Conservation (phyloP, 2,113 vertebrate species). For the Notechis scutatus region DNA sequence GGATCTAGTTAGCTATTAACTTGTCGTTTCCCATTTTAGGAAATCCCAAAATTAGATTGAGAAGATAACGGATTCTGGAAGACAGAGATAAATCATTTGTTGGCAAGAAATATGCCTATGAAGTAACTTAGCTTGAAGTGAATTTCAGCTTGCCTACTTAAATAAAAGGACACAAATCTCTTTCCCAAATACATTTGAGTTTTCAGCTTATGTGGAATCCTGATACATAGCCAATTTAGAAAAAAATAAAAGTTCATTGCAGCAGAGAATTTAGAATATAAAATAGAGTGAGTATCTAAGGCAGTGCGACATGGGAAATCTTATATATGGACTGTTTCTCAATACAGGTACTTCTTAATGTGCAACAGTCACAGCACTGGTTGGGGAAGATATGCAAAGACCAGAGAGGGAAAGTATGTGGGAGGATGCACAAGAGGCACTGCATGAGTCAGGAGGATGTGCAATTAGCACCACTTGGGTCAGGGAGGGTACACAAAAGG, state of each 20-base stretch:
- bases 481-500: not conserved
- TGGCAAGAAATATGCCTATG: not conserved
- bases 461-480: not conserved
- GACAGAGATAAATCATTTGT: not conserved
- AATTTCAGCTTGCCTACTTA: not conserved
- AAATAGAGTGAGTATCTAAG: not conserved
- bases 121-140: not conserved
- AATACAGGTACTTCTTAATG: not conserved
- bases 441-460: not conserved
- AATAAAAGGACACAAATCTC: not conserved
- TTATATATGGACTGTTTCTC: not conserved
- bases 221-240: not conserved
- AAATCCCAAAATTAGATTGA: not conserved
- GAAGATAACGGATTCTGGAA: not conserved
- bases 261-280: not conserved
- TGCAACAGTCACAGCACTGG: not conserved
- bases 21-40: not conserved
- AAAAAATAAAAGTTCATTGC: not conserved
- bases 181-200: not conserved
- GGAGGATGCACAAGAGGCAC: not conserved
- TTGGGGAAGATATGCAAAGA: not conserved
- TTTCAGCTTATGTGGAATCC: not conserved
- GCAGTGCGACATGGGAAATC: not conserved
- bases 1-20: not conserved
- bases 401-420: not conserved